Evolutionary conservation across 2,888 invertebrate genomes (phyloP), one percentile per base, ranked within the genome.

Genomic region (Monoplex corrugatus): DNA sequence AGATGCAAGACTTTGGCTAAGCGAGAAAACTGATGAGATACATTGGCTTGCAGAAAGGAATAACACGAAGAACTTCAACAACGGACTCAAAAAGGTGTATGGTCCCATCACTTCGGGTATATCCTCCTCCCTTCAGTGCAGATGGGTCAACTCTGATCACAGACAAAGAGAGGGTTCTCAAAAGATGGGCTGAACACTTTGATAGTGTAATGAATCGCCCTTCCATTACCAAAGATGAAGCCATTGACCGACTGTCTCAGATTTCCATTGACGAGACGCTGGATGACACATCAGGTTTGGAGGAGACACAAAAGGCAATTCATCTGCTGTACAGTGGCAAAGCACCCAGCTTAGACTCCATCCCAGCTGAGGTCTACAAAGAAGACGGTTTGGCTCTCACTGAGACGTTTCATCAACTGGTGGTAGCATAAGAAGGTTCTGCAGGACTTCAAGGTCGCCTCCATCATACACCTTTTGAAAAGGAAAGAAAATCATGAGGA

Each of bases 361-460:
- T 90, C 44, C 89, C 90, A n/a, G 91, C 90, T 35, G 88, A 91
- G 75, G 80, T 90, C 44, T 89, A 89, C 87, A 90, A 88, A 87
- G 32, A 86, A 45, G 87, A 86, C 43, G 87, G 50, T 35, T 19
- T 72, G 23, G n/a, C 8, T 8, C 78, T 86, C 32, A 44, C 89
- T 89, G 84, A 87, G 44, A 45, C 78, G 78, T 78, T 87, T 19
- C 38, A 44, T 44, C n/a, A 87, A 23, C 87, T 87, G 13, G 35
- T 72, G 87, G 78, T 5, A 43, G 35, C 19, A 86, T 45, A 88
- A 44, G n/a, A 32, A 23, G 43, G 44, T 90, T 23, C 91, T 89
- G 23, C 90, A 92, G 88, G 89, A 92, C 16, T 83, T 89, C 72
- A 92, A 90, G 84, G 91, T 92, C 84, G 91, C 91, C 43, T 45